Evolutionary conservation across 2,888 invertebrate species (phyloP).

Genomic region (Octonoba sinensis): DNA sequence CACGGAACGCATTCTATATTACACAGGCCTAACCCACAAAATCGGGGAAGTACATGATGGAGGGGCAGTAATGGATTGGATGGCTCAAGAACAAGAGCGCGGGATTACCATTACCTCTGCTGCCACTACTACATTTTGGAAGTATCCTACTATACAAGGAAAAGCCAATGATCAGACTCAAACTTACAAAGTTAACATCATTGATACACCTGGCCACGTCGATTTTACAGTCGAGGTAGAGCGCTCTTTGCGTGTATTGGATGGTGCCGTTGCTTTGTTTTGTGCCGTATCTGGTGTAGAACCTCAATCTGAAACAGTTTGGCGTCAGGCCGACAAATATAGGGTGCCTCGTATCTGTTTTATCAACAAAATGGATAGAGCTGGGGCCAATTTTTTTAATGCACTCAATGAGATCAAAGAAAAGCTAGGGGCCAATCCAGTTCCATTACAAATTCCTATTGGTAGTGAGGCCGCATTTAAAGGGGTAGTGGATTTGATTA

Average conservation of each 20-base stretch:
- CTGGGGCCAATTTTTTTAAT: conserved; percentile 85
- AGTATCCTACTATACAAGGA: too few species aligned
- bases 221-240: conserved; percentile 99
- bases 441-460: conserved; percentile 96
- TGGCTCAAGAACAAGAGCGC: conserved; percentile 97
- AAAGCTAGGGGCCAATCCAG: conserved; percentile 95
- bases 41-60: conserved; percentile 99
- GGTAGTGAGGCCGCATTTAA: conserved; percentile 84
- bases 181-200: conserved; percentile 84
- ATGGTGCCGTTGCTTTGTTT: conserved; percentile 93
- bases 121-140: conserved; percentile 97
- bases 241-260: conserved; percentile 90
- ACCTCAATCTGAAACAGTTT: conserved; percentile 96
- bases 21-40: conserved; percentile 92
- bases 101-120: conserved; percentile 99
- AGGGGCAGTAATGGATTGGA: conserved; percentile 99
- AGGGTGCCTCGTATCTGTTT: conserved; percentile 96
- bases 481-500: conserved; percentile 91
- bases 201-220: conserved; percentile 98
- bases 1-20: conserved; percentile 95
- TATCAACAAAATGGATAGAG: conserved; percentile 95
- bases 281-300: conserved; percentile 99
- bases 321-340: conserved; percentile 96
- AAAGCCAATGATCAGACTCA: conserved; percentile 76
- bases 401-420: conserved; percentile 75